These are phyloP conservation scores for Hormaphis cornu DNA, from an alignment of 1,140 invertebrate species.

Conservation along the genomic window DNA sequence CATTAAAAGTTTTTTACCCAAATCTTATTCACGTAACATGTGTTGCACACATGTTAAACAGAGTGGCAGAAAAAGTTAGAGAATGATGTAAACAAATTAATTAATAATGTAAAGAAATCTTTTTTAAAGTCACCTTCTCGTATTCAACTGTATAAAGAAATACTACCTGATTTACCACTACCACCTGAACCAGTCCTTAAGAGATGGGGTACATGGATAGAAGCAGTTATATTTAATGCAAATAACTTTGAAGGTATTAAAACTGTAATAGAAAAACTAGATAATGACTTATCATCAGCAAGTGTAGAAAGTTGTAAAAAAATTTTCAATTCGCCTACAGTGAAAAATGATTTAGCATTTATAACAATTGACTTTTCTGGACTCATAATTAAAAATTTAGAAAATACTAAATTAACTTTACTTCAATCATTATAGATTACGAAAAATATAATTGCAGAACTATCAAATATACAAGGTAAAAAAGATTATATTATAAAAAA, in stretches of 20 bases:
- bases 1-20: background rate
- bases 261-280: slow-evolving; percentile 1
- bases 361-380: background rate
- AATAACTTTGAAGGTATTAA: slow-evolving; percentile 1
- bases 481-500: slow-evolving; percentile 46
- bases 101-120: too few species aligned
- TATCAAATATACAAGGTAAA: background rate
- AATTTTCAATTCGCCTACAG: background rate
- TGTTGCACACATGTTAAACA: slow-evolving; percentile 41
- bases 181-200: background rate
- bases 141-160: too few species aligned
- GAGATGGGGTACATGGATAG: background rate
- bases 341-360: background rate
- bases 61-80: slow-evolving; percentile 41
- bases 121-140: too few species aligned
- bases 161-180: too few species aligned
- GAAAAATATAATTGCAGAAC: too few species aligned
- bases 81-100: too few species aligned
- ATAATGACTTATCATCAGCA: background rate
- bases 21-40: slow-evolving; percentile 40
- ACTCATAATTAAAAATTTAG: background rate
- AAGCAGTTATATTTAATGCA: background rate
- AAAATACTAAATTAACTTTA: slow-evolving; percentile 1
- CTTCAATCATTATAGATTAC: background rate
- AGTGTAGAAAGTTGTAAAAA: background rate